phyloP scores from a whole-genome alignment of 2,888 invertebrate species.

The Netelia virgata region DNA sequence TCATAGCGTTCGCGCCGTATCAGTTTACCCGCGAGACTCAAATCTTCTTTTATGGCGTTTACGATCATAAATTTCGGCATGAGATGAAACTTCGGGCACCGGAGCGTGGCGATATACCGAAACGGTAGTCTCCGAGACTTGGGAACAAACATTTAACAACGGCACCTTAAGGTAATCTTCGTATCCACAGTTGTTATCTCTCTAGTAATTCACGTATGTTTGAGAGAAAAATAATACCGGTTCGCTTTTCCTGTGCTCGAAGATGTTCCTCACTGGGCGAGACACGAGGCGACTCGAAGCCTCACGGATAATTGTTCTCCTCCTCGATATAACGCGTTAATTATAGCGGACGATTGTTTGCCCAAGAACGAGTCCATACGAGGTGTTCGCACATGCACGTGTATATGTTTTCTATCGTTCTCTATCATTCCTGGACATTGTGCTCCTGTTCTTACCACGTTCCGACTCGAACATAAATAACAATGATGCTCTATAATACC shows the following conservation, averaged over 20 bases:
- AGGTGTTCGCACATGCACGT: not conserved
- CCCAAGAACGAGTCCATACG: conserved; percentile 43
- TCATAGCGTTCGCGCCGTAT: not conserved
- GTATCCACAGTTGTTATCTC: conserved; percentile 49
- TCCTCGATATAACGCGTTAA: conserved; percentile 55
- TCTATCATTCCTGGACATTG: conserved; percentile 14
- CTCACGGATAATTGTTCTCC: conserved; percentile 53
- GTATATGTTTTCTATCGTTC: not conserved
- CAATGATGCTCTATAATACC: not conserved
- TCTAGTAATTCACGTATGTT: conserved; percentile 26
- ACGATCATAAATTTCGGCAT: conserved; percentile 17
- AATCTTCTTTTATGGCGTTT: conserved; percentile 26
- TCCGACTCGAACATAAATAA: not conserved
- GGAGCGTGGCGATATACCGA: not conserved
- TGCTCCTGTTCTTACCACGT: not conserved
- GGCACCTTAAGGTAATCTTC: conserved; percentile 39
- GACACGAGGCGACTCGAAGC: conserved; percentile 6
- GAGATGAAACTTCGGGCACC: conserved; percentile 5
- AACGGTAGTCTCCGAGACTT: not conserved
- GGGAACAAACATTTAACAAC: conserved; percentile 44
- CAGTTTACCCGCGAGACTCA: not conserved
- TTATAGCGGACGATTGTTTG: conserved; percentile 52
- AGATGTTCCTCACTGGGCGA: not conserved
- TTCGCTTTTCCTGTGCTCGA: not conserved
- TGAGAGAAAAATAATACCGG: conserved; percentile 38